Base-by-base conservation (phyloP, 2,888 invertebrate genomes). In the Agrotis clavis region DNA sequence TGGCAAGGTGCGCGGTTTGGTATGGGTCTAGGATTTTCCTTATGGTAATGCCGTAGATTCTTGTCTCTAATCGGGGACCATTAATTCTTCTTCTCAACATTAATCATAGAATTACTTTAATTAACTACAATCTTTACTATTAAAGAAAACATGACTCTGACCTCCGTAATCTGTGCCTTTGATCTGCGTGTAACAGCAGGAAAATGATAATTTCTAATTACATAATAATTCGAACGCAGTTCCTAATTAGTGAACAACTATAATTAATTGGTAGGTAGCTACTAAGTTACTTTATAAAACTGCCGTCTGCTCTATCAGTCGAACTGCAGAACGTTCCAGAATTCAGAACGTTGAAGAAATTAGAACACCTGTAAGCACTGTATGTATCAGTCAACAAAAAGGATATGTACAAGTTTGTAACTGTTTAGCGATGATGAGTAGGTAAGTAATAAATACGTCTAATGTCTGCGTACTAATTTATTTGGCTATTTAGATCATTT, bases 181-280 rank as follows among this genome's bases (percentile, higher is more conserved):
- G 53, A 47, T 56, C n/a, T n/a, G n/a, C n/a, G n/a, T n/a, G n/a
- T n/a, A n/a, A n/a, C 7, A 51, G 14, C 56, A 71, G 57, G 30
- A 59, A 51, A 71, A 30, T 30, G 50, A 51, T n/a, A 11, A 18
- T 30, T 71, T 70, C 13, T 13, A 48, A 25, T 41, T 41, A 41
- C 41, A 41, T 41, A 1, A 41, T 41, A 1, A 41, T 69, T 25
- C 25, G 19, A 21, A 67, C 21, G 11, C 19, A 66, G 13, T 41
- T 41, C 41, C 9, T 41, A 11, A 11, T 9, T 41, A 65, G 14
- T 21, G 21, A 64, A 67, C 14, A 30, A 47, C 19, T 67, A 11
- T 16, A 16, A 21, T 9, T 14, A 18, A 1, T 19, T 9, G 6
- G 3, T 30, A 48, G 41, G 0, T 9, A 41, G 11, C 41, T 41